Percentiles rank a stretch among this genome's conserved stretches.
phyloP scores from a whole-genome alignment of 1,140 invertebrate genomes.

The Microplitis mediator region DNA sequence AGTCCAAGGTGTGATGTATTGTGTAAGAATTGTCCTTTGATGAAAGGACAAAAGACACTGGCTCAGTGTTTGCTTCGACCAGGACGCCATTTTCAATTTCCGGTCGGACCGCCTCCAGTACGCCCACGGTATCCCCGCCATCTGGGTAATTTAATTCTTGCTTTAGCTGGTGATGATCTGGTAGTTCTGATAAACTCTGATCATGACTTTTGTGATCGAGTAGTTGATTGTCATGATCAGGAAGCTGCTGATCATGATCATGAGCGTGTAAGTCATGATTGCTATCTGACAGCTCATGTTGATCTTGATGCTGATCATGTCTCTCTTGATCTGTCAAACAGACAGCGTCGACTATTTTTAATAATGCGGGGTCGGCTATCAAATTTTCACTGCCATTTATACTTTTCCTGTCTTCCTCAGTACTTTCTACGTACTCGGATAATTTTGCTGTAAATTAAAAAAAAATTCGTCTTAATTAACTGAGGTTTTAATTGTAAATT shows the following conservation, averaged over 20 bases:
- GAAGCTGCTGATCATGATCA: background rate
- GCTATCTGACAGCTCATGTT: constrained; percentile 27
- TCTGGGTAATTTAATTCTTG: constrained; percentile 43
- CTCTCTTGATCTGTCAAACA: no score
- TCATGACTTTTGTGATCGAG: constrained; percentile 18
- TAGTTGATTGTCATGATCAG: constrained; percentile 1
- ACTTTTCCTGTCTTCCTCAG: no score
- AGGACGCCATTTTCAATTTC: constrained; percentile 60
- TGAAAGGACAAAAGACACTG: constrained; percentile 31
- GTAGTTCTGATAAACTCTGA: constrained; percentile 28
- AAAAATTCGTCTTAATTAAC: no score
- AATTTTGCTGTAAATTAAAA: background rate
- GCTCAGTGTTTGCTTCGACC: constrained; percentile 40
- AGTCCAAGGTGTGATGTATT: constrained; percentile 38
- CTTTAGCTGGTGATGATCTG: constrained; percentile 37
- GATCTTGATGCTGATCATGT: no score
- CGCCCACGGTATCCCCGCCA: constrained; percentile 55
- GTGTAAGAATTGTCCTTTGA: constrained; percentile 35
- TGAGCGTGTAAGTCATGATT: constrained; percentile 13
- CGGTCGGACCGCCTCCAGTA: constrained; percentile 57
- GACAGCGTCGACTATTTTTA: no score
- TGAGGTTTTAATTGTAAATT: no score
- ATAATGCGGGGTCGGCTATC: no score
- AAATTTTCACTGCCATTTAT: no score
- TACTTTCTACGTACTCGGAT: no score